Evolutionary conservation across 2,113 vertebrate genomes (phyloP).

Genomic region (Rattus rattus): DNA sequence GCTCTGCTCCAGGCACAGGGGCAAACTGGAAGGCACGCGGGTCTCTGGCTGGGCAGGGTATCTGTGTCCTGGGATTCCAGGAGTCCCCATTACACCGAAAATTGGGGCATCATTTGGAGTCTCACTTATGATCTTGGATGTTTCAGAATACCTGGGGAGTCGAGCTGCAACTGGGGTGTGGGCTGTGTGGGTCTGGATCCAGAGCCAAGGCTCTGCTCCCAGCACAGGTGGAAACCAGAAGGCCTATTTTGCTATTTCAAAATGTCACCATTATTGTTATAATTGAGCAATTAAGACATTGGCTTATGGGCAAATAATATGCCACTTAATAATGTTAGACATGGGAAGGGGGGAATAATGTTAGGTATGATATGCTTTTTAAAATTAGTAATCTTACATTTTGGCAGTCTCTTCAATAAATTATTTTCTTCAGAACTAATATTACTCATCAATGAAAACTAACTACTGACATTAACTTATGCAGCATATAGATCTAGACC

Average conservation of each 20-base stretch:
- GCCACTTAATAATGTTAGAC: neutral
- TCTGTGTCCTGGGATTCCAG: no score
- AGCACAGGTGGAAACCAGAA: no score
- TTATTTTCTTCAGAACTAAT: neutral
- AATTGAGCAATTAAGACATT: neutral
- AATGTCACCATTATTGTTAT: neutral
- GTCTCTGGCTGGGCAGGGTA: no score
- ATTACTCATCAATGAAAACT: neutral
- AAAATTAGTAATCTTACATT: neutral
- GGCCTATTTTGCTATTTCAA: neutral
- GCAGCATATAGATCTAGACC: accelerated
- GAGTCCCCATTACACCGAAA: no score
- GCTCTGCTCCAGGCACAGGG: no score
- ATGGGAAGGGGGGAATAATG: neutral
- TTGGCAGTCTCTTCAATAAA: neutral
- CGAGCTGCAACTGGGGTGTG: no score
- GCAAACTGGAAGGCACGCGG: no score
- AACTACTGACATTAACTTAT: neutral
- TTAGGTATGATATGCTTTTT: neutral
- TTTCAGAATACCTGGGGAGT: no score
- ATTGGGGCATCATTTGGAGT: no score
- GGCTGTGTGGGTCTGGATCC: no score
- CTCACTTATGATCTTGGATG: no score
- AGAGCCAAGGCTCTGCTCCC: no score
- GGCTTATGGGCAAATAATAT: neutral